Evolutionary conservation across 2,797 vertebrate genomes (phyloP).

Genomic region (Eospalax fontanierii): DNA sequence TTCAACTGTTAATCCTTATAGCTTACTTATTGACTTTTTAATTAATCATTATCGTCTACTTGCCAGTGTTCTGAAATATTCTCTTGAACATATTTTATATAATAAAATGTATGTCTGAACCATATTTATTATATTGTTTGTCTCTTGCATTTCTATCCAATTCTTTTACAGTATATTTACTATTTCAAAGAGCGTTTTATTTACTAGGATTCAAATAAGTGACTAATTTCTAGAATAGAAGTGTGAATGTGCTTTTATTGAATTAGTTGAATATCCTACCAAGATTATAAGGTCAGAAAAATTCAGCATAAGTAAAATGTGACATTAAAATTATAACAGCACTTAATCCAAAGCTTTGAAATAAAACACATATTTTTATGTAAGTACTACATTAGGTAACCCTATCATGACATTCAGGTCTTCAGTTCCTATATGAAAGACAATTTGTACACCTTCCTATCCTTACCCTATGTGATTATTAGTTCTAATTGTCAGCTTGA

Average conservation of each 20-base stretch:
- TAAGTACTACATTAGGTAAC: background rate
- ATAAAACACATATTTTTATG: background rate
- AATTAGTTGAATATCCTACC: background rate
- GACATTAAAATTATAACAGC: background rate
- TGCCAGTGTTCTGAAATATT: constrained; percentile 33
- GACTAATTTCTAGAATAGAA: background rate
- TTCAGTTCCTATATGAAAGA: background rate
- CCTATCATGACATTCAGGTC: background rate
- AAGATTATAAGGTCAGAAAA: background rate
- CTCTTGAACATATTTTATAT: background rate
- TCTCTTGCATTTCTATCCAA: background rate
- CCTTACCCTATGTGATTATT: background rate
- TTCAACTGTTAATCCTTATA: background rate
- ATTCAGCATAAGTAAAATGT: background rate
- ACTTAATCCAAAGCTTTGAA: background rate
- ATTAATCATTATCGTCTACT: background rate
- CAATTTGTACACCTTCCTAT: background rate
- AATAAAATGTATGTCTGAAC: background rate
- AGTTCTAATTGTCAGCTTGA: too few species aligned
- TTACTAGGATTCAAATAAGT: background rate
- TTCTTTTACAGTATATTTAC: background rate
- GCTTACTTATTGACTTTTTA: background rate
- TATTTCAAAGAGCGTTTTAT: background rate
- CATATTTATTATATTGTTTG: background rate
- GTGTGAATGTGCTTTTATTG: background rate